A percentile compares a stretch with the other conserved stretches of the same genome.
Evolutionary conservation across 2,113 vertebrate genomes (phyloP).

Genomic region (Geothlypis trichas): DNA sequence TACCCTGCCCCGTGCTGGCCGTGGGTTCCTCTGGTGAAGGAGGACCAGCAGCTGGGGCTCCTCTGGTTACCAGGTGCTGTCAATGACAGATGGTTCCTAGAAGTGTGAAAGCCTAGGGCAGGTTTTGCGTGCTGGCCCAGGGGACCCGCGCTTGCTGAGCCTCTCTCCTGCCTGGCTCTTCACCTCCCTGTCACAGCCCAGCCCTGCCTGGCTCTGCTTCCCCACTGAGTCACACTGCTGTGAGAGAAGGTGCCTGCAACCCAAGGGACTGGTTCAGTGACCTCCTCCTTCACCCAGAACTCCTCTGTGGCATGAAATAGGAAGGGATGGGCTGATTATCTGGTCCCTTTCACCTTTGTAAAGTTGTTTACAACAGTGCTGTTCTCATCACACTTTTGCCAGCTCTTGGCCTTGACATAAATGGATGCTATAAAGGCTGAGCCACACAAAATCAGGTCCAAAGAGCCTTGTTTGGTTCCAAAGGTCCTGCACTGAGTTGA

Average conservation of each 20-base stretch:
- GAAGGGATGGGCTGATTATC: constrained; percentile 2
- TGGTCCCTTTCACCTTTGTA: background rate
- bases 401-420: background rate
- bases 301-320: background rate
- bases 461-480: constrained; percentile 7
- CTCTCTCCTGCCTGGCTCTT: background rate
- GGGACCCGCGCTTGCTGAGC: background rate
- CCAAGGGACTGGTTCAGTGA: background rate
- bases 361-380: background rate
- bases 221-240: background rate
- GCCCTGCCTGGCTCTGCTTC: background rate
- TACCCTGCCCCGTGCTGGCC: background rate
- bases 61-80: background rate
- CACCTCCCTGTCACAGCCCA: background rate
- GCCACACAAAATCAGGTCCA: background rate
- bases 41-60: background rate
- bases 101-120: background rate
- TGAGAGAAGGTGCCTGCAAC: background rate
- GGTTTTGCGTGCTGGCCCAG: background rate
- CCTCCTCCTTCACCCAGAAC: background rate
- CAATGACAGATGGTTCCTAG: background rate
- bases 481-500: background rate
- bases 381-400: background rate
- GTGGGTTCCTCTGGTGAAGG: background rate
- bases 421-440: background rate